Percentiles rank a stretch among this genome's conserved stretches.
Evolutionary conservation across 2,797 vertebrate species (phyloP).

Genomic region (Lithobates pipiens): DNA sequence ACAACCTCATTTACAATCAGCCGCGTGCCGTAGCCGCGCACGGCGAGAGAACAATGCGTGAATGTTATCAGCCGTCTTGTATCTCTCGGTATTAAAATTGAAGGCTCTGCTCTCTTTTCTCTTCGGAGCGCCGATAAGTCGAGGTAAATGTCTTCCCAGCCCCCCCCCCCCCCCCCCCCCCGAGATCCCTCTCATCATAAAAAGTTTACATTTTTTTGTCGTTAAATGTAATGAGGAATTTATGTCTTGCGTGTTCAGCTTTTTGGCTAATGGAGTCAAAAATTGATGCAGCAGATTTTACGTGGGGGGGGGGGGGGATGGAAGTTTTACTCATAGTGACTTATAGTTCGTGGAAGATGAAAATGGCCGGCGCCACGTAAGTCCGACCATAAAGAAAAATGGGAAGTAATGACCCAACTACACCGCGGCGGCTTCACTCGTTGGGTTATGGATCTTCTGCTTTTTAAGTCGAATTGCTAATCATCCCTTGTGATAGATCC

Average conservation of each 20-base stretch:
- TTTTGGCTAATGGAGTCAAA: conserved; percentile 1
- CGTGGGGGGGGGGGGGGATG: not conserved
- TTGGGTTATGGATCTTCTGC: not conserved
- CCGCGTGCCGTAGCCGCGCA: not conserved
- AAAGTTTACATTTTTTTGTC: conserved; percentile 37
- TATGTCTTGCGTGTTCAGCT: not conserved
- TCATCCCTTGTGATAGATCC: not conserved
- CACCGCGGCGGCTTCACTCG: not conserved
- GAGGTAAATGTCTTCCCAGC: conserved; percentile 10
- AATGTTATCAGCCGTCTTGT: conserved; percentile 12
- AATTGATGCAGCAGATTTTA: not conserved
- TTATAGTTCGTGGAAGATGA: not conserved
- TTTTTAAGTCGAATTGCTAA: not conserved
- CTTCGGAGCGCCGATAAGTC: not conserved
- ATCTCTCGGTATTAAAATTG: conserved; percentile 8
- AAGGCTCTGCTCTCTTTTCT: not conserved
- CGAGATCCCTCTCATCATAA: conserved; percentile 27
- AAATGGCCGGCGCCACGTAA: not conserved
- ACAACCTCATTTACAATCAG: conserved; percentile 19
- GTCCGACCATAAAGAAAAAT: not conserved
- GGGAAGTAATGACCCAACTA: not conserved
- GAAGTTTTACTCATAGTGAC: not conserved
- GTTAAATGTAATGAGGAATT: conserved; percentile 26
- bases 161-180: too few relatives aligned
- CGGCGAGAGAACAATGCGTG: not conserved